Evolutionary conservation across 1,140 invertebrate genomes (phyloP).

Genomic region (Aphis gossypii): DNA sequence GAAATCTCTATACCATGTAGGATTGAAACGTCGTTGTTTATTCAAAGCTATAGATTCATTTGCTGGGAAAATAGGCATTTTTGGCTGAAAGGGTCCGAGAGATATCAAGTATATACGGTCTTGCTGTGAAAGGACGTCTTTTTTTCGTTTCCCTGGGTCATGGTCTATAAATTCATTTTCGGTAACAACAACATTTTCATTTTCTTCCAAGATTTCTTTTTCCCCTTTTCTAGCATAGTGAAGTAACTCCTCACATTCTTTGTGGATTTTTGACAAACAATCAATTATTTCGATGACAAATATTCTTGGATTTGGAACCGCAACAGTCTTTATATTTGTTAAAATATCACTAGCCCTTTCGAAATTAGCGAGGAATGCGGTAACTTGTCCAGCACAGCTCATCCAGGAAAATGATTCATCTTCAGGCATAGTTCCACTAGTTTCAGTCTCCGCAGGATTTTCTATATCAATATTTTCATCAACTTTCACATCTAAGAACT

Average conservation of each 20-base stretch:
- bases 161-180: slow-evolving; percentile 27
- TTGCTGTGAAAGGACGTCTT: neutral
- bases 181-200: slow-evolving; percentile 27
- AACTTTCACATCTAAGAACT: slow-evolving; percentile 42
- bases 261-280: slow-evolving; percentile 37
- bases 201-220: slow-evolving; percentile 45
- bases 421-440: slow-evolving; percentile 29
- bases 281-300: neutral
- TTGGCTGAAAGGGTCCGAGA: slow-evolving; percentile 17
- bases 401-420: slow-evolving; percentile 48
- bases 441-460: slow-evolving; percentile 33
- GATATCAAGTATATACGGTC: slow-evolving; percentile 19
- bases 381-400: slow-evolving; percentile 40
- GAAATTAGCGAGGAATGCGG: slow-evolving; percentile 47
- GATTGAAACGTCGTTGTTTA: slow-evolving; percentile 33
- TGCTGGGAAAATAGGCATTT: slow-evolving; percentile 24
- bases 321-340: slow-evolving; percentile 46
- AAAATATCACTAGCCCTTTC: slow-evolving; percentile 38
- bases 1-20: slow-evolving; percentile 35
- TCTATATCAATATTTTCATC: slow-evolving; percentile 45
- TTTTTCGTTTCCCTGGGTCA: slow-evolving; percentile 37
- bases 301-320: slow-evolving; percentile 30
- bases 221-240: slow-evolving; percentile 46
- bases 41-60: slow-evolving; percentile 41
- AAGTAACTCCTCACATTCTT: slow-evolving; percentile 36